Conservation (phyloP, 2,113 vertebrate genomes). For the Thunnus thynnus region DNA sequence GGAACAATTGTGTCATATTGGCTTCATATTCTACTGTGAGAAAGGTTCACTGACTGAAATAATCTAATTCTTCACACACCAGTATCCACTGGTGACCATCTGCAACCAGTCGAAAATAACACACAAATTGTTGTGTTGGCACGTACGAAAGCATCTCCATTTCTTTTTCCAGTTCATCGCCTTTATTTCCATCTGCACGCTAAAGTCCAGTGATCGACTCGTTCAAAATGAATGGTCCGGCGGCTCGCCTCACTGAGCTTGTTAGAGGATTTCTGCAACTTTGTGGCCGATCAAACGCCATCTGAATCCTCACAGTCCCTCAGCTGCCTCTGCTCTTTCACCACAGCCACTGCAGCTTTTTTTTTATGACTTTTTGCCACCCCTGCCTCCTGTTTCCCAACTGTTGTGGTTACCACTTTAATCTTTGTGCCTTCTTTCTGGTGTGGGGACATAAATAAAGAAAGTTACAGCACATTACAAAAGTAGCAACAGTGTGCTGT, state of each 20-base stretch:
- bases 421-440: conserved; percentile 30
- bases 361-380: conserved; percentile 34
- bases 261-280: conserved; percentile 53
- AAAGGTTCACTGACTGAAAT: conserved; percentile 36
- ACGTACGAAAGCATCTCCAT: background rate
- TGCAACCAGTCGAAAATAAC: conserved; percentile 37
- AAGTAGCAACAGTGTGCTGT: background rate
- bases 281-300: conserved; percentile 51
- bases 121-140: conserved; percentile 16
- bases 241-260: conserved; percentile 32
- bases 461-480: conserved; percentile 8
- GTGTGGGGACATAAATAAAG: conserved; percentile 5
- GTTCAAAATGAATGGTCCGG: conserved; percentile 22
- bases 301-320: conserved; percentile 42
- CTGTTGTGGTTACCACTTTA: conserved; percentile 1
- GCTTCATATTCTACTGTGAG: conserved; percentile 1
- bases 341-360: background rate
- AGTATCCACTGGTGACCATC: conserved; percentile 37
- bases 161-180: conserved; percentile 13
- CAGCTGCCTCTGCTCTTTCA: conserved; percentile 32
- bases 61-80: conserved; percentile 32
- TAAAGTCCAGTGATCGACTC: conserved; percentile 6
- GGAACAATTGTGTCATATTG: background rate
- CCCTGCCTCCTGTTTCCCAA: background rate
- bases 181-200: conserved; percentile 32